Percentiles rank a stretch among this genome's conserved stretches.
These are phyloP conservation scores for Plebejus argus DNA, from an alignment of 2,888 invertebrate species.

Conservation along the genomic window DNA sequence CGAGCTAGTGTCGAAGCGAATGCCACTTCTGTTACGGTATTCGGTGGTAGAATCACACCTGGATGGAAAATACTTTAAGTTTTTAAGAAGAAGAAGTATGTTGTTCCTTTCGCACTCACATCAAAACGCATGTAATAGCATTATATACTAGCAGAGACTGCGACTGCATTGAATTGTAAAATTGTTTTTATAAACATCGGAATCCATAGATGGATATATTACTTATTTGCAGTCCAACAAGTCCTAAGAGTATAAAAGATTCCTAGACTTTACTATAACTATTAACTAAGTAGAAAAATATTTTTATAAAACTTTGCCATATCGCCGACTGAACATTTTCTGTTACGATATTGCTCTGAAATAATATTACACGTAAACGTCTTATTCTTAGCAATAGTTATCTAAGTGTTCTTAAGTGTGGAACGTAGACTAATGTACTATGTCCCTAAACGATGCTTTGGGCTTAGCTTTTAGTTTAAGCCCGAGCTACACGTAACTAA, in stretches of 20 bases:
- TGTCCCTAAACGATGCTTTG: slow-evolving; percentile 3
- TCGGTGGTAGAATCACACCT: slow-evolving; percentile 71
- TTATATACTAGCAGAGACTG: too few relatives aligned
- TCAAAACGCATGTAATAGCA: neutral
- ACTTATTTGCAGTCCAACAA: neutral
- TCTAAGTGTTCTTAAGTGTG: slow-evolving; percentile 1
- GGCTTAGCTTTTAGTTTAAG: slow-evolving; percentile 6
- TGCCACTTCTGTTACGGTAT: slow-evolving; percentile 67
- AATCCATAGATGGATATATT: neutral
- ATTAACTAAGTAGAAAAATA: neutral
- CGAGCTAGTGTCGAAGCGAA: slow-evolving; percentile 65
- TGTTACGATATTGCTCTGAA: neutral
- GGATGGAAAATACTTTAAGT: neutral
- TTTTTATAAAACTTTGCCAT: neutral
- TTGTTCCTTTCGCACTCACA: slow-evolving; percentile 14
- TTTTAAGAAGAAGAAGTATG: slow-evolving; percentile 6
- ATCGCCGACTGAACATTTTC: neutral
- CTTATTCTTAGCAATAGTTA: neutral
- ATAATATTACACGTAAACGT: neutral
- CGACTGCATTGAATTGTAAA: neutral
- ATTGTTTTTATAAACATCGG: neutral
- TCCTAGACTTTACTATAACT: neutral
- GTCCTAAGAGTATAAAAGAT: neutral
- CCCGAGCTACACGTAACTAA: neutral
- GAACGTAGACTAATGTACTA: neutral